A percentile compares a stretch with the other conserved stretches of the same genome.
phyloP scores from a whole-genome alignment of 1,140 invertebrate species.

The Galleria mellonella region DNA sequence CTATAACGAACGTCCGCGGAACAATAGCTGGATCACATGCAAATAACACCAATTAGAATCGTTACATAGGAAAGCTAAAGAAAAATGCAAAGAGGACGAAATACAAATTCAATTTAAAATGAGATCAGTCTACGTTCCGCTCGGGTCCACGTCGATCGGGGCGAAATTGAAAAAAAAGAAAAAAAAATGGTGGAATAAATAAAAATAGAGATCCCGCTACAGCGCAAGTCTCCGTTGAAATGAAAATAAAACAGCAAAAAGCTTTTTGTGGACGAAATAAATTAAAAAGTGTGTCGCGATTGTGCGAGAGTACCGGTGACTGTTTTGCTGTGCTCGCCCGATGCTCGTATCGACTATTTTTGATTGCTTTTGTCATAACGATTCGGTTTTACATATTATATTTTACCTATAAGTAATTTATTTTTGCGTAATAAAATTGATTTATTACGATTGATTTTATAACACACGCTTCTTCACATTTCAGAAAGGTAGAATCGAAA shows the following conservation, averaged over 20 bases:
- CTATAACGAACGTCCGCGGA: constrained; percentile 31
- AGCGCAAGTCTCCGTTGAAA: constrained; percentile 73
- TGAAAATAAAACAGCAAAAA: constrained; percentile 70
- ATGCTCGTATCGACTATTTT: constrained; percentile 1
- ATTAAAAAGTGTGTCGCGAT: constrained; percentile 71
- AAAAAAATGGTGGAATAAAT: constrained; percentile 71
- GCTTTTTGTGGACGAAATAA: constrained; percentile 73
- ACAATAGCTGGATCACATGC: constrained; percentile 52
- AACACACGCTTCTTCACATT: too few relatives aligned
- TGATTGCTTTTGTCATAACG: too few relatives aligned
- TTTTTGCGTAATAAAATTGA: too few relatives aligned
- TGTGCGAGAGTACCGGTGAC: constrained; percentile 42
- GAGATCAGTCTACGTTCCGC: constrained; percentile 67
- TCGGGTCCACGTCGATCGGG: constrained; percentile 64
- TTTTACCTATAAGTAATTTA: too few relatives aligned
- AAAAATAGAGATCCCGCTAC: constrained; percentile 73
- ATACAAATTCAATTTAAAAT: constrained; percentile 71
- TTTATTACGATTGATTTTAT: too few relatives aligned
- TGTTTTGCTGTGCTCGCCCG: constrained; percentile 18
- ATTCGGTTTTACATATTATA: too few relatives aligned
- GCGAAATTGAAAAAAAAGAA: constrained; percentile 67
- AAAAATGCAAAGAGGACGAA: constrained; percentile 42
- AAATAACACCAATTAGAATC: constrained; percentile 66
- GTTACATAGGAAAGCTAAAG: constrained; percentile 50
- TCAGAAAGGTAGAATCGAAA: too few relatives aligned